These are phyloP conservation scores for Musca vetustissima DNA, from an alignment of 1,140 invertebrate species.

Conservation along the genomic window DNA sequence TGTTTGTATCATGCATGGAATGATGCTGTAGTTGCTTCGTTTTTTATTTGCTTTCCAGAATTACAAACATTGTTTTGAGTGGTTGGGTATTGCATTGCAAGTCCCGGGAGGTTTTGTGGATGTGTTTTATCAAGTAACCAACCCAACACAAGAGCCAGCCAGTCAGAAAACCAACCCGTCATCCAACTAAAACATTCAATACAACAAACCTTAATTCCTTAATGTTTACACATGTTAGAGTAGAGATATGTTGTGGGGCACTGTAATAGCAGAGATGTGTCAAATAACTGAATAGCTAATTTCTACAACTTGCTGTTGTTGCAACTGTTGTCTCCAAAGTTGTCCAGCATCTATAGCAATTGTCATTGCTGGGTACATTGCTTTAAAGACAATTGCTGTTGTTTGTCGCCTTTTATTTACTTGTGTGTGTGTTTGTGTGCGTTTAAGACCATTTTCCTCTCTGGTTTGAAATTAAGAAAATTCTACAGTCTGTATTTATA, in stretches of 20 bases:
- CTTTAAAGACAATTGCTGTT: not conserved
- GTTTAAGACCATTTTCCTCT: not conserved
- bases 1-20: too few relatives aligned
- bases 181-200: too few relatives aligned
- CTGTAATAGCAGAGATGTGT: not conserved
- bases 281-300: constrained; percentile 22
- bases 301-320: constrained; percentile 17
- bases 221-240: too few relatives aligned
- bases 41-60: not conserved
- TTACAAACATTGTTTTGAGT: not conserved
- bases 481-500: too few relatives aligned
- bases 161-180: too few relatives aligned
- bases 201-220: too few relatives aligned
- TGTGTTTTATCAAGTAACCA: too few relatives aligned
- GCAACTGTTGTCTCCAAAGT: not conserved
- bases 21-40: not conserved
- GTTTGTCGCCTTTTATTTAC: not conserved
- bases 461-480: too few relatives aligned
- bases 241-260: too few relatives aligned
- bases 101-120: not conserved
- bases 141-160: too few relatives aligned
- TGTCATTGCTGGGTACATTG: not conserved
- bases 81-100: not conserved
- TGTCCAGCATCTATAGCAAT: too few relatives aligned
- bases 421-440: too few relatives aligned